Base-by-base conservation (phyloP, 2,113 vertebrate species). In the Hipposideros armiger region DNA sequence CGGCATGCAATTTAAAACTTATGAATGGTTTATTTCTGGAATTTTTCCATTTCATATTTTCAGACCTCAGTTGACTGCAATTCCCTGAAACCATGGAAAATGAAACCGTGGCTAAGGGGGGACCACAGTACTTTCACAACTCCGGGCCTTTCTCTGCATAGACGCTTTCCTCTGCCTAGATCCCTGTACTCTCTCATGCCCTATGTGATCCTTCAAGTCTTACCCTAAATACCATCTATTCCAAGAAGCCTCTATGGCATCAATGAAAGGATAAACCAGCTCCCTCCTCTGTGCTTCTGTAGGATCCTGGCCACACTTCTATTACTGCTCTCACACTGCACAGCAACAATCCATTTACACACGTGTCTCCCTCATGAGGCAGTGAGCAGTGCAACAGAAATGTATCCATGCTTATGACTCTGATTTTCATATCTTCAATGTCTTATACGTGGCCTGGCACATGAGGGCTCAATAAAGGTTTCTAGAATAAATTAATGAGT, bases 191-290 rank as follows among this genome's bases (percentile, higher is more conserved):
- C 19, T 2, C 24, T 58, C 47, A 42, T 1, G 5, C 69, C 58
- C 30, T n/a, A 19, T 1, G 7, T 4, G 24, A 30, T 22, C 58
- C 16, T 87, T 83, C 52, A 56, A n/a, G 88, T 54, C 36, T 26
- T 14, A 16, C 14, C 67, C 54, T 17, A 80, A 54, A 24, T 30
- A 28, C 45, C 52, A 17, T 20, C 24, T 9, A 5, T 30, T 58
- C 66, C 26, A 2, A 13, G 67, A 84, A 69, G 52, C 36, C 36
- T 50, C 32, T 1, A 2, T 1, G 60, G 36, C 26, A 28, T 17
- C 3, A 45, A 19, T 0, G 0, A 30, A 45, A 58, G 74, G 56
- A 16, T 28, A 4, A 13, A 17, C 58, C 36, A 19, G 72, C 17
- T 36, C 36, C 15, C 47, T 26, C 7, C 13, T 13, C 77, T 5